phyloP scores from a whole-genome alignment of 2,888 invertebrate species.

The Cordilura impudica region DNA sequence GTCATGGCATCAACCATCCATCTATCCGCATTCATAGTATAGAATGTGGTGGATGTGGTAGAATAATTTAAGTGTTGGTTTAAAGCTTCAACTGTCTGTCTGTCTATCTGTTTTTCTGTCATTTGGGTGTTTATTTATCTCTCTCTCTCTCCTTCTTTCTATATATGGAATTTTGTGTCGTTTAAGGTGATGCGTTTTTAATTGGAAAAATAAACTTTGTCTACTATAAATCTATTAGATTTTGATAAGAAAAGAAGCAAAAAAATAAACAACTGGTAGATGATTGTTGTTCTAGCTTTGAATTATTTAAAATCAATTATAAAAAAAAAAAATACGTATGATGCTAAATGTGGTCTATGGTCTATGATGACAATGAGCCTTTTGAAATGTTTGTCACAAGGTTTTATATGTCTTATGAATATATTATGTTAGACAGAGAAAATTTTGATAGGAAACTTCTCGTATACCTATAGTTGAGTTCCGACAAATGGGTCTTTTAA shows the following conservation, averaged over 20 bases:
- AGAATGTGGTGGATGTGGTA: constrained; percentile 43
- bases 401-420: neutral
- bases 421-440: no score
- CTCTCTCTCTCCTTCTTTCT: neutral
- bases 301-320: constrained; percentile 35
- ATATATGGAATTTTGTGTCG: constrained; percentile 51
- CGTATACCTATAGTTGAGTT: no score
- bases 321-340: neutral
- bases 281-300: constrained; percentile 27
- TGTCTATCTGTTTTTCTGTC: neutral
- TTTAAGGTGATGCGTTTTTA: constrained; percentile 63
- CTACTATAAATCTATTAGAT: constrained; percentile 56
- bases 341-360: neutral
- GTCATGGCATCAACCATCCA: constrained; percentile 31
- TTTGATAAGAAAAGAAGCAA: constrained; percentile 16
- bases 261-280: constrained; percentile 11
- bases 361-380: neutral
- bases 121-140: constrained; percentile 5
- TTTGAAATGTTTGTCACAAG: neutral
- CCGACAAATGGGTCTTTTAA: no score
- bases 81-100: constrained; percentile 50
- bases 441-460: no score
- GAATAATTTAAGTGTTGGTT: constrained; percentile 63
- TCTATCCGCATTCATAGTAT: neutral
- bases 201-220: constrained; percentile 62